These are phyloP conservation scores for Nymphicus hollandicus DNA, from an alignment of 2,113 vertebrate species.

Conservation along the genomic window DNA sequence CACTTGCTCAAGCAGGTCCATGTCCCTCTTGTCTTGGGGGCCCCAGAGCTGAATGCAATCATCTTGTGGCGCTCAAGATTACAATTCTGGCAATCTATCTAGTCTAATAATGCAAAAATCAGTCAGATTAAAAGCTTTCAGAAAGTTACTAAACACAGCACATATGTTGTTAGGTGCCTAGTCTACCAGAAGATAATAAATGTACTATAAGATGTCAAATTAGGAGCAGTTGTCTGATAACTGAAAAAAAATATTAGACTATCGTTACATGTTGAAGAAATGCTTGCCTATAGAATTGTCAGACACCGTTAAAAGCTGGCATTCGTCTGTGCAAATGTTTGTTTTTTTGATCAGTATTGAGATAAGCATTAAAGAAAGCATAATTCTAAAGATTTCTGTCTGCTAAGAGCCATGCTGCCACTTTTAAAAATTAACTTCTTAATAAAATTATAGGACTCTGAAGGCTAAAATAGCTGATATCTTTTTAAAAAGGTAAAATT, in stretches of 20 bases:
- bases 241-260: not conserved
- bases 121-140: not conserved
- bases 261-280: not conserved
- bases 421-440: not conserved
- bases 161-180: not conserved
- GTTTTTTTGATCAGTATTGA: not conserved
- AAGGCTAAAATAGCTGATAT: conserved; percentile 16
- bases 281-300: not conserved
- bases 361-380: not conserved
- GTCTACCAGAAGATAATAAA: not conserved
- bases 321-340: fast-evolving
- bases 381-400: not conserved
- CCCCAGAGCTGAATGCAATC: not conserved
- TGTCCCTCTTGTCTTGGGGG: not conserved
- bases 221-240: not conserved
- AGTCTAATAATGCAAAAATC: not conserved
- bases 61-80: not conserved
- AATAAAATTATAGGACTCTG: not conserved
- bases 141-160: not conserved
- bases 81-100: not conserved
- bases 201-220: not conserved
- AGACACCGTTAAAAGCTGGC: not conserved
- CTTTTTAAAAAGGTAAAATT: not conserved
- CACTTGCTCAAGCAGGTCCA: not conserved
- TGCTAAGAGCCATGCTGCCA: not conserved